Evolutionary conservation across 2,888 invertebrate species (phyloP).

Genomic region (Opisthograptis luteolata): DNA sequence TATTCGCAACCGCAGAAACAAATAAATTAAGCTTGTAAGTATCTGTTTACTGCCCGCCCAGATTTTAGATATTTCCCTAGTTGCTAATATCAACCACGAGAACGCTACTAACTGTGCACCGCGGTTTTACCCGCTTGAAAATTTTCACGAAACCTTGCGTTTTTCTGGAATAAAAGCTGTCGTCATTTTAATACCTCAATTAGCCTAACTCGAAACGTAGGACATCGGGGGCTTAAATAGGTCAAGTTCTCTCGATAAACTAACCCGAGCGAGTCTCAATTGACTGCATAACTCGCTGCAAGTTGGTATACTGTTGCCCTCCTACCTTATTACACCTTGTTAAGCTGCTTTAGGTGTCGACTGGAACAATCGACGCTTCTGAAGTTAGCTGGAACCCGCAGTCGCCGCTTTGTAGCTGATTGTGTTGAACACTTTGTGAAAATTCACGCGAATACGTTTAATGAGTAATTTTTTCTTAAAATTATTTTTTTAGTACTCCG

Average conservation of each 20-base stretch:
- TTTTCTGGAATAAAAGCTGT: too few relatives aligned
- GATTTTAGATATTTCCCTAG: constrained; percentile 3
- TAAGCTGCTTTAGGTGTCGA: not conserved
- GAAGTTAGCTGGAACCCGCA: constrained; percentile 4
- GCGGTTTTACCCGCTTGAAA: constrained; percentile 3
- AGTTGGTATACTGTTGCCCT: not conserved
- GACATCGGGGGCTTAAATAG: not conserved
- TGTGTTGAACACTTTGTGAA: constrained; percentile 16
- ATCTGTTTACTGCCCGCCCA: not conserved
- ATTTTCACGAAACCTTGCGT: too few relatives aligned
- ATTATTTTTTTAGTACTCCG: too few relatives aligned
- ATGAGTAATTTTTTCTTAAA: too few relatives aligned
- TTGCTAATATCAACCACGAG: constrained; percentile 1
- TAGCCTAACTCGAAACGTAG: too few relatives aligned
- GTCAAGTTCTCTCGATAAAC: constrained; percentile 3
- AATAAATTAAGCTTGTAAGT: not conserved
- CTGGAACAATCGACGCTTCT: constrained; percentile 1
- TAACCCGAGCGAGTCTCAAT: constrained; percentile 8
- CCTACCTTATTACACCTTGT: constrained; percentile 7
- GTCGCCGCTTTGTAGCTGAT: constrained; percentile 20
- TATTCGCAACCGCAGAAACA: too few relatives aligned
- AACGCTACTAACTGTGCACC: too few relatives aligned
- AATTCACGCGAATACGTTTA: too few relatives aligned
- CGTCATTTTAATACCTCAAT: too few relatives aligned
- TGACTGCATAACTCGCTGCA: constrained; percentile 2